Percentiles rank a stretch among this genome's conserved stretches.
These are phyloP conservation scores for Drosophila dunni DNA, from an alignment of 1,140 invertebrate genomes.

Conservation along the genomic window DNA sequence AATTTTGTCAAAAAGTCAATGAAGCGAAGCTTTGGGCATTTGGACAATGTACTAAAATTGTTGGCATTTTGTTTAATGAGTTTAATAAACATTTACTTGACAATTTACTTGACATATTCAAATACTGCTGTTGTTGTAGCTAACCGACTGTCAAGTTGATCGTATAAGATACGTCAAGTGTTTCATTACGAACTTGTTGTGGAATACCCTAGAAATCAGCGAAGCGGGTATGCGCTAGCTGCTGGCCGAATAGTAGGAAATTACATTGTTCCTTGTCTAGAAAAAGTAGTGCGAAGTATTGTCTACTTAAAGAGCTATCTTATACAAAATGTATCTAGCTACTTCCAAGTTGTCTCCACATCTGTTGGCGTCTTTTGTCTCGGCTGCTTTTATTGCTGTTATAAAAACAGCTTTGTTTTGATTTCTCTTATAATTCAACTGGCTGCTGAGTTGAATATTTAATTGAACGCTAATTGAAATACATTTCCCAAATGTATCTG, in stretches of 20 bases:
- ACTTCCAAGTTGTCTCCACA: constrained; percentile 37
- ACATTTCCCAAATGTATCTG: not conserved
- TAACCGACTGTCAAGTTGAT: constrained; percentile 42
- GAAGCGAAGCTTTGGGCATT: constrained; percentile 15
- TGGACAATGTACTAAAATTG: constrained; percentile 1
- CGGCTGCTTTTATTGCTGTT: constrained; percentile 11
- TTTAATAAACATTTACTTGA: constrained; percentile 31
- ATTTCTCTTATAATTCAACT: constrained; percentile 7
- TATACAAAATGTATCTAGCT: too few relatives aligned
- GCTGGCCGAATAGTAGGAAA: too few relatives aligned
- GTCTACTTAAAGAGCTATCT: too few relatives aligned
- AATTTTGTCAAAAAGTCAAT: constrained; percentile 8
- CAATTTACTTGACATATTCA: constrained; percentile 13
- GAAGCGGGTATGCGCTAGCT: too few relatives aligned
- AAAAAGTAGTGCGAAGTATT: too few relatives aligned
- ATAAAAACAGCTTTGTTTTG: constrained; percentile 23
- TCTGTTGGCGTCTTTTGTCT: constrained; percentile 24
- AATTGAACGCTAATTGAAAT: constrained; percentile 29
- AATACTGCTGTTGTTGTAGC: not conserved
- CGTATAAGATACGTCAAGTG: constrained; percentile 9
- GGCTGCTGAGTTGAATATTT: not conserved
- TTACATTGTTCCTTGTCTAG: too few relatives aligned
- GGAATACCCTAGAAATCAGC: not conserved
- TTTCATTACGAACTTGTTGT: not conserved
- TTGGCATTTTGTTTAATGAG: constrained; percentile 29